A percentile compares a stretch with the other conserved stretches of the same genome.
Conservation (phyloP, 2,888 invertebrate genomes). For the Lathronympha strigana region DNA sequence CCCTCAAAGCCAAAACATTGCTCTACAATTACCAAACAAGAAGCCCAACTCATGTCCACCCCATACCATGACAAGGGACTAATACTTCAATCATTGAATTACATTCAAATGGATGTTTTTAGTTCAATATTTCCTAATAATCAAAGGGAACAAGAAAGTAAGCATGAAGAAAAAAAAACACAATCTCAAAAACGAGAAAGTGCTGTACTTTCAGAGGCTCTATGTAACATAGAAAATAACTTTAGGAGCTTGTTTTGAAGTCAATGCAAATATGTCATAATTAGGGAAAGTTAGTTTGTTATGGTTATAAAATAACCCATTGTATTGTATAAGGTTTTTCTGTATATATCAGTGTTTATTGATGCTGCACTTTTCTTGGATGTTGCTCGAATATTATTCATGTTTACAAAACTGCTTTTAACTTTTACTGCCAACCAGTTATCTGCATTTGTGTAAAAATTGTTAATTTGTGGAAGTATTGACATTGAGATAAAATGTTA, state of each 20-base stretch:
- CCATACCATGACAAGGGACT: slow-evolving; percentile 78
- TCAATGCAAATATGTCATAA: slow-evolving; percentile 33
- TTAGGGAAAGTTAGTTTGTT: slow-evolving; percentile 45
- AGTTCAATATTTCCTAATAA: slow-evolving; percentile 68
- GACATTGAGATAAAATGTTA: slow-evolving; percentile 8
- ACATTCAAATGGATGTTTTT: slow-evolving; percentile 80
- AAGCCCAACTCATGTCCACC: slow-evolving; percentile 52
- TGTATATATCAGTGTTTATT: slow-evolving; percentile 20
- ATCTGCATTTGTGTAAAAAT: slow-evolving; percentile 28
- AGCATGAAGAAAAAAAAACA: slow-evolving; percentile 51
- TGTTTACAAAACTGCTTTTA: neutral
- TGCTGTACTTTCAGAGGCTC: slow-evolving; percentile 67
- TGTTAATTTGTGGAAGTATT: slow-evolving; percentile 13
- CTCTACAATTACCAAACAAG: slow-evolving; percentile 47
- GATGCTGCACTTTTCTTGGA: slow-evolving; percentile 15
- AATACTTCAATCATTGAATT: slow-evolving; percentile 76
- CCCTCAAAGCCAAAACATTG: slow-evolving; percentile 42
- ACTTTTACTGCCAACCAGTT: slow-evolving; percentile 26
- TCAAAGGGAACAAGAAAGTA: slow-evolving; percentile 47
- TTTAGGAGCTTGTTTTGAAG: slow-evolving; percentile 76
- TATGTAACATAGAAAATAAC: slow-evolving; percentile 74
- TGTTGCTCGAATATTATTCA: slow-evolving; percentile 10
- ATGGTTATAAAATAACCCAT: slow-evolving; percentile 45
- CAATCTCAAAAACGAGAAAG: slow-evolving; percentile 58
- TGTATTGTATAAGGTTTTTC: slow-evolving; percentile 30